A percentile compares a stretch with the other conserved stretches of the same genome.
These are phyloP conservation scores for Micropoecilia bifurca DNA, from an alignment of 2,797 vertebrate genomes.

Conservation along the genomic window DNA sequence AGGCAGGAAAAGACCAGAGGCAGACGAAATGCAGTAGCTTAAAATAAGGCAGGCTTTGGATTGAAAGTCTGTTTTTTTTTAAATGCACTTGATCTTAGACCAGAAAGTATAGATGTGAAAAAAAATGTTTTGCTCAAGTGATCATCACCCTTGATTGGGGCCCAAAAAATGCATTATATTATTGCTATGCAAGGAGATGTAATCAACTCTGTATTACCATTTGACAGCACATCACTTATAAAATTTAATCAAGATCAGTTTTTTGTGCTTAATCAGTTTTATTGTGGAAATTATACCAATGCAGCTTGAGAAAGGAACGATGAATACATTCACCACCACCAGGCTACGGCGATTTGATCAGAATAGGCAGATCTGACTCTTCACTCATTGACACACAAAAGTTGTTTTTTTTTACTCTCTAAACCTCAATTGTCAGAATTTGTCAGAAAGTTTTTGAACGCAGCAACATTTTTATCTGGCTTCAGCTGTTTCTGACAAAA, in stretches of 20 bases:
- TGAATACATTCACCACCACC: slow-evolving; percentile 29
- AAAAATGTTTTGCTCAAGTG: neutral
- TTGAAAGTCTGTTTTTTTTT: slow-evolving; percentile 25
- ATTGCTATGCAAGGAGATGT: neutral
- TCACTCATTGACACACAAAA: slow-evolving; percentile 50
- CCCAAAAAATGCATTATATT: neutral
- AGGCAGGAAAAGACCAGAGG: slow-evolving; percentile 56
- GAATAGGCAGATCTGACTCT: slow-evolving; percentile 45
- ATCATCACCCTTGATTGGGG: slow-evolving; percentile 3
- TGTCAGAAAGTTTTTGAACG: slow-evolving; percentile 48
- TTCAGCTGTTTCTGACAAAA: slow-evolving; percentile 45
- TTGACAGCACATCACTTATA: slow-evolving; percentile 9
- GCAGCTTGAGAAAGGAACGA: neutral
- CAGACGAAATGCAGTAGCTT: slow-evolving; percentile 39
- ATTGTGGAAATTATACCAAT: neutral
- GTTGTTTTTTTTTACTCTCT: slow-evolving; percentile 45
- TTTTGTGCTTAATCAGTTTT: slow-evolving; percentile 1
- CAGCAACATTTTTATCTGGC: slow-evolving; percentile 63
- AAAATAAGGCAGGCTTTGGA: slow-evolving; percentile 36
- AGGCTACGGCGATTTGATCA: slow-evolving; percentile 47
- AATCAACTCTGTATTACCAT: neutral
- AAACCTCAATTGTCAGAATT: slow-evolving; percentile 61
- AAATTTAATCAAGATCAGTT: neutral
- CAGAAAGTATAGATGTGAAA: neutral
- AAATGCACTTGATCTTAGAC: slow-evolving; percentile 26